phyloP scores from a whole-genome alignment of 2,888 invertebrate species.

The Agonum fuliginosum region DNA sequence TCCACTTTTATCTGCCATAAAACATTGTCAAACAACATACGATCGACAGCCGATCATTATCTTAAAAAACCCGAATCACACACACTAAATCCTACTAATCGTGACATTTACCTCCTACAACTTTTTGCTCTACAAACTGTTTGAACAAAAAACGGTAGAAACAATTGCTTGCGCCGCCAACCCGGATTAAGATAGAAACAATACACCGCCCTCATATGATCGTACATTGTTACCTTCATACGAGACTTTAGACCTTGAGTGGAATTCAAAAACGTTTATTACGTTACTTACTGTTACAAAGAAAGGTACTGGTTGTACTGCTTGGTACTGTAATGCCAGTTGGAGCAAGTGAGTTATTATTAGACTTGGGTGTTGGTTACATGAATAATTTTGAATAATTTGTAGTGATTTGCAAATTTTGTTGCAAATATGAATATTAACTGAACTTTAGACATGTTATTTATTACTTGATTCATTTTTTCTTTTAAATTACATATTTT shows the following conservation, averaged over 20 bases:
- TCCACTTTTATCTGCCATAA: constrained; percentile 33
- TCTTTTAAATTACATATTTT: too few relatives aligned
- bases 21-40: constrained; percentile 16
- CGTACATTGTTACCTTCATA: constrained; percentile 6
- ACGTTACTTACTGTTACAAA: background rate
- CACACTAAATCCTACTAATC: background rate
- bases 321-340: too few relatives aligned
- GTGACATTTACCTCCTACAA: constrained; percentile 31
- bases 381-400: background rate
- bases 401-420: too few relatives aligned
- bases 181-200: constrained; percentile 41
- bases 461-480: too few relatives aligned
- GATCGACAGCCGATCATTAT: background rate
- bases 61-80: constrained; percentile 15
- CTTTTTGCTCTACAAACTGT: constrained; percentile 7
- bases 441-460: too few relatives aligned
- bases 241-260: constrained; percentile 20
- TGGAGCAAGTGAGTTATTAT: constrained; percentile 20
- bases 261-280: constrained; percentile 18
- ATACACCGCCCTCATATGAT: constrained; percentile 25
- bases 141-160: constrained; percentile 8
- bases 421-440: background rate
- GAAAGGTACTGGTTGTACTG: too few relatives aligned
- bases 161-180: constrained; percentile 29
- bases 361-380: constrained; percentile 8